A percentile compares a stretch with the other conserved stretches of the same genome.
These are phyloP conservation scores for Morphnarchus princeps DNA, from an alignment of 2,113 vertebrate genomes.

Conservation along the genomic window DNA sequence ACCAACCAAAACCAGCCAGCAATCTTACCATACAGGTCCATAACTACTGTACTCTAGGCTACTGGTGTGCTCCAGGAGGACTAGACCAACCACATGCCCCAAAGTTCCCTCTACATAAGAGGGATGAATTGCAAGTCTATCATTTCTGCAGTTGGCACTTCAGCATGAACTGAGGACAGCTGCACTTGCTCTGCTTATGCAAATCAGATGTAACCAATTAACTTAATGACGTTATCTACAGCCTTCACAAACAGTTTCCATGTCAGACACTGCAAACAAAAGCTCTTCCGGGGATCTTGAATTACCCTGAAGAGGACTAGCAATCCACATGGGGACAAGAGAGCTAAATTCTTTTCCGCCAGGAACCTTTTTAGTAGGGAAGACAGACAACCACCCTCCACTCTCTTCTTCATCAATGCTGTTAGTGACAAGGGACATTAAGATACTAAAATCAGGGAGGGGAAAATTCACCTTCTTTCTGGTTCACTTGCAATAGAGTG, in stretches of 20 bases:
- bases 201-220: constrained; percentile 59
- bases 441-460: background rate
- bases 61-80: background rate
- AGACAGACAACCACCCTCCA: background rate
- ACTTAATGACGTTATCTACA: constrained; percentile 50
- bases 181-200: constrained; percentile 46
- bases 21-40: background rate
- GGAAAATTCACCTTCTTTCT: background rate
- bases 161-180: background rate
- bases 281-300: constrained; percentile 50
- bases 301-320: constrained; percentile 16
- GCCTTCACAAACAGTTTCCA: constrained; percentile 58
- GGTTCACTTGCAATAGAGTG: background rate
- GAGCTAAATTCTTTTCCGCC: background rate
- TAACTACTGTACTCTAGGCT: background rate
- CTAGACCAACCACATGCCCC: background rate
- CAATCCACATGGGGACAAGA: background rate
- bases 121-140: background rate
- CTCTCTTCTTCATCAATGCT: background rate
- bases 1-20: background rate
- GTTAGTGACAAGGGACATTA: background rate
- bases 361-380: background rate
- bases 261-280: constrained; percentile 58
- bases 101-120: background rate
- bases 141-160: background rate